Evolutionary conservation across 1,140 invertebrate genomes (phyloP).

Genomic region (Melitaea cinxia): DNA sequence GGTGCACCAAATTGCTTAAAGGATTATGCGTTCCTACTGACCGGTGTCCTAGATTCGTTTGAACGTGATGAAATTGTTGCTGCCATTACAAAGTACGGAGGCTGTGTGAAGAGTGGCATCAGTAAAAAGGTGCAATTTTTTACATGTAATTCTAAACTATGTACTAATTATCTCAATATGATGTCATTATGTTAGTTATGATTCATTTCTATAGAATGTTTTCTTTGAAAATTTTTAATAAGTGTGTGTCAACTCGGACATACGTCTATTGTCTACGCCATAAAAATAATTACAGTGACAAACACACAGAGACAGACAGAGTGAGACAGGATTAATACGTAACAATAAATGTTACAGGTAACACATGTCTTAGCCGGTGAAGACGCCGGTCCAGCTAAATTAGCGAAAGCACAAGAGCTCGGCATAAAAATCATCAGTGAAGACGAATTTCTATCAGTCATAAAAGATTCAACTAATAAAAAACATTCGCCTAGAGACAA

Average conservation of each 20-base stretch:
- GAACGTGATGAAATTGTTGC: constrained; percentile 90
- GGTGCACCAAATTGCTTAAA: constrained; percentile 89
- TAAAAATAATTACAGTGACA: too few species aligned
- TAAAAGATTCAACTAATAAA: constrained; percentile 74
- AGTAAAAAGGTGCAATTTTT: constrained; percentile 85
- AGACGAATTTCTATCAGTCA: constrained; percentile 92
- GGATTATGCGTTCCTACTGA: constrained; percentile 91
- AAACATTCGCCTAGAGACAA: constrained; percentile 26
- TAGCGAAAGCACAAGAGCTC: constrained; percentile 88
- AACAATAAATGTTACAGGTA: constrained; percentile 78
- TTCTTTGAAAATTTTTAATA: too few species aligned
- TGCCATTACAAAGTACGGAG: constrained; percentile 91
- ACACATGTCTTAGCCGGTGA: constrained; percentile 92
- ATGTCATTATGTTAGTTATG: too few species aligned
- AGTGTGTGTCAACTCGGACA: too few species aligned
- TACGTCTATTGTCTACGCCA: too few species aligned
- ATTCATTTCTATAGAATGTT: too few species aligned
- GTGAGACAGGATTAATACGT: too few species aligned
- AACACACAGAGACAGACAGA: too few species aligned
- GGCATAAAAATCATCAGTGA: constrained; percentile 89
- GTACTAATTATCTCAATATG: too few species aligned
- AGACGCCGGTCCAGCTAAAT: constrained; percentile 91
- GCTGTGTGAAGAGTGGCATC: constrained; percentile 87
- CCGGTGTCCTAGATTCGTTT: constrained; percentile 94
- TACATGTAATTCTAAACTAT: too few species aligned